These are phyloP conservation scores for Linnaemya vulpina DNA, from an alignment of 2,888 invertebrate genomes.

Conservation along the genomic window DNA sequence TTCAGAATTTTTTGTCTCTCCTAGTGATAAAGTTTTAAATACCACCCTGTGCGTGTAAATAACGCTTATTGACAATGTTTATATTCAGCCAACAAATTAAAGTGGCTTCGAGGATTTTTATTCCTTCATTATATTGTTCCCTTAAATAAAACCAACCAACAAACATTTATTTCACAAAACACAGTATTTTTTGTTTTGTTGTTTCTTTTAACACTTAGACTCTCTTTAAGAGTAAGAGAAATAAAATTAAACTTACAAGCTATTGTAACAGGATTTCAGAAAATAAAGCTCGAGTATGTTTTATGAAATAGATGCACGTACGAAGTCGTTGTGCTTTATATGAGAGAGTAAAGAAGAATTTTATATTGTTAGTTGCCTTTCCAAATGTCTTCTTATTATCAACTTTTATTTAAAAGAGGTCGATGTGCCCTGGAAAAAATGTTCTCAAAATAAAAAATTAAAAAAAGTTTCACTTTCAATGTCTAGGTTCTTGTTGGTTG, in stretches of 20 bases:
- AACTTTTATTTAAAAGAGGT: constrained; percentile 24
- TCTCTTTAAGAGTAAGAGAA: constrained; percentile 58
- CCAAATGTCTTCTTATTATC: constrained; percentile 23
- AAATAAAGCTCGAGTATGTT: constrained; percentile 10
- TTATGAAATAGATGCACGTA: not conserved
- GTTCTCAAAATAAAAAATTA: constrained; percentile 3
- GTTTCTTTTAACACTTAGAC: constrained; percentile 28
- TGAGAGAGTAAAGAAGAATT: not conserved
- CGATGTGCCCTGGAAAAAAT: constrained; percentile 20
- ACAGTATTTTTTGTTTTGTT: too few species aligned
- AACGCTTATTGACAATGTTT: constrained; percentile 12
- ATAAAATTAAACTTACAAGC: constrained; percentile 64
- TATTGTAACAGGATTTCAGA: constrained; percentile 63
- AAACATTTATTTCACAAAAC: constrained; percentile 32
- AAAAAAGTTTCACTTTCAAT: constrained; percentile 69
- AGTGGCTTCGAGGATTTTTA: constrained; percentile 37
- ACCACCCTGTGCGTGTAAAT: constrained; percentile 3
- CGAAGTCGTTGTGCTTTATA: not conserved
- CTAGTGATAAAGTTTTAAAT: constrained; percentile 39
- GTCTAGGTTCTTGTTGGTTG: constrained; percentile 63
- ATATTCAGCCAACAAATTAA: constrained; percentile 50
- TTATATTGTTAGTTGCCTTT: constrained; percentile 1
- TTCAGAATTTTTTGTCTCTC: constrained; percentile 28
- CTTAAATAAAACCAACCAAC: constrained; percentile 31
- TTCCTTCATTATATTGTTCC: constrained; percentile 24